Base-by-base conservation (phyloP, 2,888 invertebrate genomes). In the Neoscelio sp. region DNA sequence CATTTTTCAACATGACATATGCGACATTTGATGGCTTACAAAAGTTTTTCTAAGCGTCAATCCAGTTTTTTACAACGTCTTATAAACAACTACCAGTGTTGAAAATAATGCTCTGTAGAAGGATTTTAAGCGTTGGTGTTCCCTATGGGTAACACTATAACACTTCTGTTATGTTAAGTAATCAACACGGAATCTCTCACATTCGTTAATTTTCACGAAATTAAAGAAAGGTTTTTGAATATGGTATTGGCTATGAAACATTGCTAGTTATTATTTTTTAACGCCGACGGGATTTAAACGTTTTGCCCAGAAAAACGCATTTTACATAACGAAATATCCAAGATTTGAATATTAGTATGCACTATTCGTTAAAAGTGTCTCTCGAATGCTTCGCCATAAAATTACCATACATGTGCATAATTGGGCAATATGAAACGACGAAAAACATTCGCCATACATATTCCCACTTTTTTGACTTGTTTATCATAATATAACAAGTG, bases 391-490 rank as follows among this genome's bases (percentile, higher is more conserved):
- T 78, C 78, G 54, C 52, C 71, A 60, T 73, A 52, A 78, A 78
- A 78, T 78, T 78, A 73, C 52, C 78, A 78, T 78, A 73, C 40
- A 52, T 64, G 78, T 67, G 65, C 71, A 77, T 77, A 73, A 78
- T 67, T 54, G 62, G 28, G 20, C 65, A 42, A 54, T 33, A 62
- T 26, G 8, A 6, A 50, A 52, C 38, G 18, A 54, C 44, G 46
- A 64, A 56, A 78, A 78, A 56, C 40, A 52, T 58, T 78, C 18
- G 56, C 42, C 38, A 65, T 71, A 60, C 77, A 33, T 70, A 56
- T 68, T 56, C 17, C 40, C 52, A 42, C 52, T 75, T 78, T 74
- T 62, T 74, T 50, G 7, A 18, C 60, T 74, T 35, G 12, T 50
- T 65, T 33, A n/a, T 33, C 48, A 42, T 56, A 7, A 44, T 44